A percentile compares a stretch with the other conserved stretches of the same genome.
Conservation (phyloP, 1,140 invertebrate genomes). For the Babylonia areolata region DNA sequence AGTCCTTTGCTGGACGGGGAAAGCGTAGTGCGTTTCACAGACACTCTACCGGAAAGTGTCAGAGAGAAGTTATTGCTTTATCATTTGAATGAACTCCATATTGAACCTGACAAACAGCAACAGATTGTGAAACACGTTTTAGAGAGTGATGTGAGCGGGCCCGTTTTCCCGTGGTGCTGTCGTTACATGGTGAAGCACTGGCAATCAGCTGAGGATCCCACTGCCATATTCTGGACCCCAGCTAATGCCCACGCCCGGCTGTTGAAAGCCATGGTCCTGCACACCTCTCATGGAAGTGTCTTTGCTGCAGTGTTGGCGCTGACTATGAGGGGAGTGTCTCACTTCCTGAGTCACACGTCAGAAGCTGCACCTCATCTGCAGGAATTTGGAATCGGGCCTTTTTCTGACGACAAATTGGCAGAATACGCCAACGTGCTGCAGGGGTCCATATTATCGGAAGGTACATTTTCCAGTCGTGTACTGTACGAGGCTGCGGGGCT, state of each 20-base stretch:
- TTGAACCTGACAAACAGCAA: neutral
- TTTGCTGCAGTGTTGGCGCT: conserved; percentile 24
- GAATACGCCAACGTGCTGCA: neutral
- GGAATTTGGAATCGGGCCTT: neutral
- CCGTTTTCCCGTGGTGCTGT: conserved; percentile 30
- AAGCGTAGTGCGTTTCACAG: neutral
- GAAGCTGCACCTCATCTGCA: neutral
- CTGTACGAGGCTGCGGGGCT: conserved; percentile 29
- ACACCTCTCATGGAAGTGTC: neutral
- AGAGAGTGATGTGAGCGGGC: conserved; percentile 11
- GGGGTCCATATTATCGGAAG: neutral
- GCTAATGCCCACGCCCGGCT: conserved; percentile 16
- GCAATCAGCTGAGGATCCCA: neutral
- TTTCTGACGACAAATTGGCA: neutral
- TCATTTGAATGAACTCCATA: neutral
- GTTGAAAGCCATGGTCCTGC: conserved; percentile 15
- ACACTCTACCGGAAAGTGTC: neutral
- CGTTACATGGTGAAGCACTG: neutral
- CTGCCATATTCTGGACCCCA: neutral
- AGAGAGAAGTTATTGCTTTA: neutral
- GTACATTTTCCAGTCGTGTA: neutral
- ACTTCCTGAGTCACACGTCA: neutral
- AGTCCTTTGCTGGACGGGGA: conserved; percentile 1
- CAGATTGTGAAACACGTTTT: conserved; percentile 2
- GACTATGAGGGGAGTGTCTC: conserved; percentile 25